Evolutionary conservation across 2,797 vertebrate species (phyloP).

Genomic region (Pyrocephalus nanus): DNA sequence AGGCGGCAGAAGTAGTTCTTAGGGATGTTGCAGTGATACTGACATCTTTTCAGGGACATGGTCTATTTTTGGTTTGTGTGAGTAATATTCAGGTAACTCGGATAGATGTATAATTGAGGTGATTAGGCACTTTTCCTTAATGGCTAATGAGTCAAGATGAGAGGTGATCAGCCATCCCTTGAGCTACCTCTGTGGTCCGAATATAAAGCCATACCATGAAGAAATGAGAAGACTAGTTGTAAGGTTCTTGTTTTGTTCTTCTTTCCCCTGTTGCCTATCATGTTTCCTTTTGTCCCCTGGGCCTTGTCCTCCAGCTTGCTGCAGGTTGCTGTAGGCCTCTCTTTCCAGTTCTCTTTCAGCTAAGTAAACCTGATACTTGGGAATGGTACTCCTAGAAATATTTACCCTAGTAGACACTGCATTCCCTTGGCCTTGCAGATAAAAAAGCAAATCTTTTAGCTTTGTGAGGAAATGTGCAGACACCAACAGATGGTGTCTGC

Average conservation of each 20-base stretch:
- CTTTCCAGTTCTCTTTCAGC: neutral
- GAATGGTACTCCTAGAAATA: neutral
- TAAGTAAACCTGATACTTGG: neutral
- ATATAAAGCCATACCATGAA: neutral
- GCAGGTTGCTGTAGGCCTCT: neutral
- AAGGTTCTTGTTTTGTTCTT: neutral
- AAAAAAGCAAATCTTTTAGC: neutral
- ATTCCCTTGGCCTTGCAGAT: neutral
- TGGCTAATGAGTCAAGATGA: neutral
- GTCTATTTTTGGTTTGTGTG: neutral
- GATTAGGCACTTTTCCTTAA: neutral
- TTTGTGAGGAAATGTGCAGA: neutral
- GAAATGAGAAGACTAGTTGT: neutral
- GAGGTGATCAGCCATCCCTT: neutral
- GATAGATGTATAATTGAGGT: neutral
- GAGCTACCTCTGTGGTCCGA: neutral
- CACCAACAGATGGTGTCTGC: neutral
- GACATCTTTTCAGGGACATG: neutral
- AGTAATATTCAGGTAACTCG: neutral
- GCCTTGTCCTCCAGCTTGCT: neutral
- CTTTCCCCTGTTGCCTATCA: neutral
- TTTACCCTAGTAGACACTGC: neutral
- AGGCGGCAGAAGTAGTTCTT: neutral
- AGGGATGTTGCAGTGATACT: neutral
- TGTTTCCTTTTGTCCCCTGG: neutral